Percentiles rank a stretch among this genome's conserved stretches.
Conservation (phyloP, 2,797 vertebrate species). For the Neosalanx taihuensis region DNA sequence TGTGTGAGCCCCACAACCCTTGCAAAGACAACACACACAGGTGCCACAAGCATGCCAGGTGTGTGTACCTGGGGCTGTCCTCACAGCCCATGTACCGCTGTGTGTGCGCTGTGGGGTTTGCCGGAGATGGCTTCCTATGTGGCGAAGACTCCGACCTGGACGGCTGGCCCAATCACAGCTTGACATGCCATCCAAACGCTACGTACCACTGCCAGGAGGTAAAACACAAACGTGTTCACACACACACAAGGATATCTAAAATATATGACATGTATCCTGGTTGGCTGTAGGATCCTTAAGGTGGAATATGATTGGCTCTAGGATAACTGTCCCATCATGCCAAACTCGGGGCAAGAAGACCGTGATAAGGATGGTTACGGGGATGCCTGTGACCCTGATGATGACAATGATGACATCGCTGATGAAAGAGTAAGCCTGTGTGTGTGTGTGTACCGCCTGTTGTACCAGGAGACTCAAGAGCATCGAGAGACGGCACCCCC, state of each 20-base stretch:
- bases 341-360: constrained; percentile 97
- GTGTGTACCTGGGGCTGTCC: constrained; percentile 87
- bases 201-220: constrained; percentile 92
- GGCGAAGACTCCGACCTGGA: constrained; percentile 95
- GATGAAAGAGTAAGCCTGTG: constrained; percentile 83
- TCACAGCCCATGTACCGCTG: constrained; percentile 92
- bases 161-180: constrained; percentile 89
- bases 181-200: constrained; percentile 87
- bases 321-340: constrained; percentile 93
- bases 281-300: constrained; percentile 6
- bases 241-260: background rate
- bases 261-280: background rate
- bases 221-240: constrained; percentile 19
- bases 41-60: constrained; percentile 86
- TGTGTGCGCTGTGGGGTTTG: constrained; percentile 87
- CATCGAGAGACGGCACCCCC: too few species aligned
- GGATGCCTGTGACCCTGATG: constrained; percentile 93
- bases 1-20: constrained; percentile 92
- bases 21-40: constrained; percentile 91
- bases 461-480: too few species aligned
- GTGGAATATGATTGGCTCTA: constrained; percentile 48
- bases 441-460: background rate
- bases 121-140: constrained; percentile 89
- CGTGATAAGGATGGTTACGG: constrained; percentile 89
- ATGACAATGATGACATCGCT: constrained; percentile 89